Conservation (phyloP, 1,140 invertebrate species). For the Leptopilina clavipes region DNA sequence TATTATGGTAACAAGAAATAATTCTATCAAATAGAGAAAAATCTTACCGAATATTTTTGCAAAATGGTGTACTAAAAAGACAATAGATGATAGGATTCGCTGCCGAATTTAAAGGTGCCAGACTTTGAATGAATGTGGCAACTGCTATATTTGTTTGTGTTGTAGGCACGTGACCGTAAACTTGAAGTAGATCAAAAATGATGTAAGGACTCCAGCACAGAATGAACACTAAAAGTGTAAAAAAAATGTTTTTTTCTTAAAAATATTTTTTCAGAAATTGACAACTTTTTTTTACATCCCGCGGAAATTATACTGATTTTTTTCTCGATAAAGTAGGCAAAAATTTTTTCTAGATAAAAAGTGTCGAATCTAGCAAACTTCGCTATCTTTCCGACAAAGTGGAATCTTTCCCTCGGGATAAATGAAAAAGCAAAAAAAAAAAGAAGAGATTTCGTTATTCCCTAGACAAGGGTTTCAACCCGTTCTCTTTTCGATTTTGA, state of each 20-base stretch:
- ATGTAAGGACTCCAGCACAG: conserved; percentile 97
- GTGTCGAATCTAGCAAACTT: conserved; percentile 1
- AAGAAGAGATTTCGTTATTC: conserved; percentile 19
- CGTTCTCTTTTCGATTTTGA: conserved; percentile 3
- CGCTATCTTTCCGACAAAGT: background rate
- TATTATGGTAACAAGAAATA: too few species aligned
- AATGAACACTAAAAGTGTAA: conserved; percentile 87
- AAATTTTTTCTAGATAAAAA: background rate
- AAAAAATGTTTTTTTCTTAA: conserved; percentile 1
- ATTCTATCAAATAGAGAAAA: too few species aligned
- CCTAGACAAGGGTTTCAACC: background rate
- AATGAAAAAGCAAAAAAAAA: conserved; percentile 37
- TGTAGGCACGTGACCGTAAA: conserved; percentile 88
- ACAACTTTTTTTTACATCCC: conserved; percentile 27
- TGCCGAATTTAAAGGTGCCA: conserved; percentile 94
- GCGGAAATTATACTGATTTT: conserved; percentile 18
- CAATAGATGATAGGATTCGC: conserved; percentile 97
- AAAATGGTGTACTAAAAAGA: conserved; percentile 93
- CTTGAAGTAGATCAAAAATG: conserved; percentile 93
- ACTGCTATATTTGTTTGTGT: conserved; percentile 89
- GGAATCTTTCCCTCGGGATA: conserved; percentile 32
- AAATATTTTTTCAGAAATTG: background rate
- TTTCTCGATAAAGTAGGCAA: background rate
- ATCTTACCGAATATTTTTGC: conserved; percentile 87
- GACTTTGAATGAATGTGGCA: conserved; percentile 93